Evolutionary conservation across 2,888 invertebrate species (phyloP), one percentile per base, ranked within the genome.

Genomic region (Yponomeuta evonymella): DNA sequence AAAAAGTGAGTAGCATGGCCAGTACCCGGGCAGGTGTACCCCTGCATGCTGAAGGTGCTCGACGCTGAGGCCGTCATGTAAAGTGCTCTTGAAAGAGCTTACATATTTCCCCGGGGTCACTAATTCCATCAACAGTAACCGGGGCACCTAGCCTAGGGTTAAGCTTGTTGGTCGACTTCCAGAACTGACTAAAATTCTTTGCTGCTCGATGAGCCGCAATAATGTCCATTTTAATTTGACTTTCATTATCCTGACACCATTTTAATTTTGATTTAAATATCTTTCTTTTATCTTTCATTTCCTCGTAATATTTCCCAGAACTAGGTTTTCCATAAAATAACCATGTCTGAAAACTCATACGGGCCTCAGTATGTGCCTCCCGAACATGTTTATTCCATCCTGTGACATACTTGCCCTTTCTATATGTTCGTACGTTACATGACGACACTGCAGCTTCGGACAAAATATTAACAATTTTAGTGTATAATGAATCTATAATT

Each of bases 361-460:
- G 72, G 10, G 74, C 76, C 71, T 68, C 69, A 71, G 66, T 66
- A 63, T 75, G 72, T 63, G 73, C 73, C 1, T 73, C 71, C 64
- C n/a, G n/a, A n/a, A 63, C 63, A 63, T 63, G 63, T 29, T 63
- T 63, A n/a, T 63, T 63, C 63, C 63, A 63, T n/a, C 63, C 63
- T 12, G 63, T 63, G 9, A 63, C 8, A 29, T 12, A 63, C 29
- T 63, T 63, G 29, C 63, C n/a, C 29, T 63, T 63, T 8, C 29
- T 12, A 9, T 4, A 29, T 9, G 8, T n/a, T 9, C n/a, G 23
- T n/a, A 63, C n/a, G 3, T 63, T 29, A 63, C n/a, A 12, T 8
- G 23, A 15, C 9, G 23, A 63, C 1, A 63, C 29, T 15, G 63
- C 63, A 1, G 63, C 63, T n/a, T 63, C 63, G 15, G 63, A 63